Evolutionary conservation across 2,888 invertebrate genomes (phyloP).

Genomic region (Ophion costatus): DNA sequence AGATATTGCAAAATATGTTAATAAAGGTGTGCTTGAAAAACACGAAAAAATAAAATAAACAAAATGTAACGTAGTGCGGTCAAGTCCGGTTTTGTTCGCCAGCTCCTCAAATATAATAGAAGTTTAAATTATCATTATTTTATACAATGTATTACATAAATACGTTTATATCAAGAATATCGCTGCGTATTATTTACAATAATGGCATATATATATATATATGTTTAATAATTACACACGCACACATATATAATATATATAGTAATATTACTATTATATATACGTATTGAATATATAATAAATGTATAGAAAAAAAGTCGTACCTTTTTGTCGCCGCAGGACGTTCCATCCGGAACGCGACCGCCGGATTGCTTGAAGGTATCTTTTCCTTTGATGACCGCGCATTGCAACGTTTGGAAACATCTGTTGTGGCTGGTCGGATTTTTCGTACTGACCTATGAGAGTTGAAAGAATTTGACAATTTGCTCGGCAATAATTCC

Average conservation of each 20-base stretch:
- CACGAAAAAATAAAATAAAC: no score
- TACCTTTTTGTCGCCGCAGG: conserved; percentile 14
- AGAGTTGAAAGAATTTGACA: neutral
- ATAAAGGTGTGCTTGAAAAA: no score
- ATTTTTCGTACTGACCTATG: conserved; percentile 9
- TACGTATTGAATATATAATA: neutral
- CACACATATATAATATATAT: no score
- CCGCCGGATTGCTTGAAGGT: conserved; percentile 16
- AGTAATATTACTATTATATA: no score
- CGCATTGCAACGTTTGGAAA: conserved; percentile 23
- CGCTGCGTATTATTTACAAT: neutral
- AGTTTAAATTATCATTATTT: neutral
- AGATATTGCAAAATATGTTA: no score
- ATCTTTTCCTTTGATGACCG: neutral
- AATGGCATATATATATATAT: neutral
- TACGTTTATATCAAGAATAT: no score
- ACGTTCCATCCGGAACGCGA: conserved; percentile 14
- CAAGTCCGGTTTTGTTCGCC: no score
- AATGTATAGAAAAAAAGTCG: neutral
- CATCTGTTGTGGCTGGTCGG: neutral
- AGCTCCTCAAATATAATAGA: no score
- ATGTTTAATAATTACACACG: no score
- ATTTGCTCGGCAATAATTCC: neutral
- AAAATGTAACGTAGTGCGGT: no score
- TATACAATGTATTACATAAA: neutral